phyloP scores from a whole-genome alignment of 2,797 vertebrate species.

The Danionella dracula region DNA sequence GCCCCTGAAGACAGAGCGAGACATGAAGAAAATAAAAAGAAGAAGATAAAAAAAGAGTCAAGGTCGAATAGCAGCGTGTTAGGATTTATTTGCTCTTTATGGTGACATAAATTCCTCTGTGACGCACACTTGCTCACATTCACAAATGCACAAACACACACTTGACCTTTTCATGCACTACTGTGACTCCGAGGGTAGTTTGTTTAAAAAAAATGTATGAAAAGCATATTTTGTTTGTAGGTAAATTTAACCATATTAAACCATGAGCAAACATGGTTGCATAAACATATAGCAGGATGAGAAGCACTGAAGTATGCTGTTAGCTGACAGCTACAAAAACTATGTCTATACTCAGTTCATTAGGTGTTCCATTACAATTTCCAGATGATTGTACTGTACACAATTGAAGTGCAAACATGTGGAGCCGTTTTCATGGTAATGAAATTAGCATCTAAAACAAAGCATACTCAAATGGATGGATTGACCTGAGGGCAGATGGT shows the following conservation, averaged over 20 bases:
- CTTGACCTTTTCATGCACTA: not conserved
- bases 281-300: constrained; percentile 29
- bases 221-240: not conserved
- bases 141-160: constrained; percentile 15
- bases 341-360: not conserved
- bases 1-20: constrained; percentile 4
- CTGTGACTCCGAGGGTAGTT: not conserved
- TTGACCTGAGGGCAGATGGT: constrained; percentile 14
- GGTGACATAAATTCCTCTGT: constrained; percentile 20
- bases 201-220: not conserved
- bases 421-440: constrained; percentile 23
- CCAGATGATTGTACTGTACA: not conserved
- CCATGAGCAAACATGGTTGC: not conserved
- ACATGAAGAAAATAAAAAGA: not conserved
- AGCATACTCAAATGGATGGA: constrained; percentile 12
- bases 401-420: not conserved
- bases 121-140: constrained; percentile 15
- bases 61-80: constrained; percentile 27
- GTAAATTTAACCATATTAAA: not conserved
- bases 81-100: constrained; percentile 23
- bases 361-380: not conserved
- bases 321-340: not conserved
- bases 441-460: constrained; percentile 21
- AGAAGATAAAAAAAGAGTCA: not conserved
- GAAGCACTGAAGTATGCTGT: constrained; percentile 1